phyloP scores from a whole-genome alignment of 2,888 invertebrate genomes.

The Anticlea derivata region DNA sequence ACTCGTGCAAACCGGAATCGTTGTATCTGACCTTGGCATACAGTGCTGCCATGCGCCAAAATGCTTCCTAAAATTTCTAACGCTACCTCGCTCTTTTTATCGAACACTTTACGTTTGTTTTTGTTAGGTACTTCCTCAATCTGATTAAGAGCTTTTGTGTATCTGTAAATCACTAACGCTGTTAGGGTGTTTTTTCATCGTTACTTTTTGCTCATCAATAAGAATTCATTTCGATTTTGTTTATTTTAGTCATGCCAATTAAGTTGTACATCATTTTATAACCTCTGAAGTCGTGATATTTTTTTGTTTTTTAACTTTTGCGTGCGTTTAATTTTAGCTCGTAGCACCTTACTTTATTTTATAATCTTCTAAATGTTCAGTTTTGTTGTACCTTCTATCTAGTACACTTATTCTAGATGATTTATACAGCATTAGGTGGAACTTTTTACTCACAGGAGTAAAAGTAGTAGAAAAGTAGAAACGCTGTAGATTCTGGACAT shows the following conservation, averaged over 20 bases:
- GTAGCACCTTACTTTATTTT: neutral
- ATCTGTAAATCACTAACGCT: constrained; percentile 27
- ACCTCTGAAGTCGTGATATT: constrained; percentile 17
- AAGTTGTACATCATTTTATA: constrained; percentile 26
- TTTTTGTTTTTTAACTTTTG: constrained; percentile 13
- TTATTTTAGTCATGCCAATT: constrained; percentile 30
- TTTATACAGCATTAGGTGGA: too few species aligned
- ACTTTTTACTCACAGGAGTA: too few species aligned
- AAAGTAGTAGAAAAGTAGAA: too few species aligned
- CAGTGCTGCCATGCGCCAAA: constrained; percentile 26
- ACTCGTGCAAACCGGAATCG: constrained; percentile 21
- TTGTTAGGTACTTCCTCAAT: constrained; percentile 25
- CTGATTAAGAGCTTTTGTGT: constrained; percentile 35
- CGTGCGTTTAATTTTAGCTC: constrained; percentile 1
- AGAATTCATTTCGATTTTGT: constrained; percentile 26
- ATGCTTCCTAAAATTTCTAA: constrained; percentile 25
- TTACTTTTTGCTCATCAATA: constrained; percentile 26
- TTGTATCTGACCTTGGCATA: constrained; percentile 26
- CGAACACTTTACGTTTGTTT: constrained; percentile 22
- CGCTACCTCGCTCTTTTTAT: constrained; percentile 22
- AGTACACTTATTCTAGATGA: too few species aligned
- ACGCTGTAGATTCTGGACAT: too few species aligned
- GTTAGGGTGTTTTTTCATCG: constrained; percentile 22
- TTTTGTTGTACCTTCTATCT: too few species aligned
- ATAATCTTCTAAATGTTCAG: neutral